A percentile compares a stretch with the other conserved stretches of the same genome.
phyloP scores from a whole-genome alignment of 1,140 invertebrate species.

The Coenobita brevimanus region DNA sequence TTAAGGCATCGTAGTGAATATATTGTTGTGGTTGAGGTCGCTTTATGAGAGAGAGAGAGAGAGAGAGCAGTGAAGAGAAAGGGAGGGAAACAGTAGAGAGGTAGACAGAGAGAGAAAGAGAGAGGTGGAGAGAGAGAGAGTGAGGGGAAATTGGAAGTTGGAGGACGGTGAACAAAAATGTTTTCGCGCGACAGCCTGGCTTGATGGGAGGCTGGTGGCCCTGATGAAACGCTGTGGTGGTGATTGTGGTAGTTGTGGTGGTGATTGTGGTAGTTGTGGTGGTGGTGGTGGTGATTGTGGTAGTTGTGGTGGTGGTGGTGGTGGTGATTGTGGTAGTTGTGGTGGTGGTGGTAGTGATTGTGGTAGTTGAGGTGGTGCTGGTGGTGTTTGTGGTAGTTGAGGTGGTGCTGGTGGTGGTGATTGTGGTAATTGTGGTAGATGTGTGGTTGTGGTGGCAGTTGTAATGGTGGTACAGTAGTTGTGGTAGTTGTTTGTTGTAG shows the following conservation, averaged over 20 bases:
- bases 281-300: neutral
- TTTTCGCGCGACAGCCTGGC: slow-evolving; percentile 29
- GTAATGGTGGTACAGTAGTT: too few relatives aligned
- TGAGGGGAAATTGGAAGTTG: neutral
- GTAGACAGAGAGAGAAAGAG: slow-evolving; percentile 19
- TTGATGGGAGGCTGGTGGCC: slow-evolving; percentile 30
- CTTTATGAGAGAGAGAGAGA: neutral
- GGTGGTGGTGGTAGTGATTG: neutral
- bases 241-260: neutral
- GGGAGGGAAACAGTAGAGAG: neutral
- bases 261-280: neutral
- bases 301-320: neutral
- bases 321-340: neutral
- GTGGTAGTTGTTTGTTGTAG: neutral
- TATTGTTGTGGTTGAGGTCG: too few relatives aligned
- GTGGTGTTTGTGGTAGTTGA: neutral
- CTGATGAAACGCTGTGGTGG: neutral
- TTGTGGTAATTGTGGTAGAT: neutral
- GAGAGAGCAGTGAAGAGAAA: neutral
- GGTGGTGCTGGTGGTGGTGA: neutral
- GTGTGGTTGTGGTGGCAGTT: neutral
- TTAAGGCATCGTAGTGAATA: too few relatives aligned
- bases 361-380: neutral
- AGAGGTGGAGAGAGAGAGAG: slow-evolving; percentile 8
- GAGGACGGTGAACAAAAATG: slow-evolving; percentile 5